phyloP scores from a whole-genome alignment of 2,797 vertebrate species.

The Chromobotia macracanthus region DNA sequence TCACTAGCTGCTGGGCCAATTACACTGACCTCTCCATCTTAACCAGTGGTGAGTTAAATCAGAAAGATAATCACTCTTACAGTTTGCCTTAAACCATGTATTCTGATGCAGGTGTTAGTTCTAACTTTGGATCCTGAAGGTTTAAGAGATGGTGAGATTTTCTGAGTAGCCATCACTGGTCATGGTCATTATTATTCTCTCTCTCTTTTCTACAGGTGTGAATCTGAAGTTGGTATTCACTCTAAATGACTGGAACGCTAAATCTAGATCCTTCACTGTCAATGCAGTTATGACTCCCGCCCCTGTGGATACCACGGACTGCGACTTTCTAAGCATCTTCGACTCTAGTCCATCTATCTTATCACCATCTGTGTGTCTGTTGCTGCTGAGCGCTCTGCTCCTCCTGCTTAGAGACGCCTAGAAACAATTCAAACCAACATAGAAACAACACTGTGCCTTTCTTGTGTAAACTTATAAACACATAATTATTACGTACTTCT shows the following conservation, averaged over 20 bases:
- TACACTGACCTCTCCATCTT: conserved; percentile 80
- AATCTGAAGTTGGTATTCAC: conserved; percentile 74
- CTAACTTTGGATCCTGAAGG: not conserved
- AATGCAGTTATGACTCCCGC: not conserved
- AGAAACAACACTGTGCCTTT: not conserved
- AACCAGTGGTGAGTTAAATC: conserved; percentile 67
- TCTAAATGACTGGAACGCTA: conserved; percentile 68
- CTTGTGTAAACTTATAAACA: not conserved
- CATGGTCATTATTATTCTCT: not conserved
- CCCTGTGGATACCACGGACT: not conserved
- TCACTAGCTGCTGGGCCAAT: conserved; percentile 85
- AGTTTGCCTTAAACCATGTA: no score
- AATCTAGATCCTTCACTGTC: conserved; percentile 67
- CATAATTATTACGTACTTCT: not conserved
- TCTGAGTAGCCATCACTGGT: not conserved
- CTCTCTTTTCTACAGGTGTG: conserved; percentile 65
- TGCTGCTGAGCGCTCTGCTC: conserved; percentile 53
- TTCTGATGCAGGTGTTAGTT: not conserved
- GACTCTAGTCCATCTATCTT: conserved; percentile 43
- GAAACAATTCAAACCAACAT: not conserved
- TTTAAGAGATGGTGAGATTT: not conserved
- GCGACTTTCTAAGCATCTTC: conserved; percentile 56
- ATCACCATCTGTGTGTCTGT: conserved; percentile 60
- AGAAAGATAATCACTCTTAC: no score
- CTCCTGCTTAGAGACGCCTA: conserved; percentile 16